Conservation (phyloP, 92 coral and sea anemone genomes). For the Paramuricea clavata region DNA sequence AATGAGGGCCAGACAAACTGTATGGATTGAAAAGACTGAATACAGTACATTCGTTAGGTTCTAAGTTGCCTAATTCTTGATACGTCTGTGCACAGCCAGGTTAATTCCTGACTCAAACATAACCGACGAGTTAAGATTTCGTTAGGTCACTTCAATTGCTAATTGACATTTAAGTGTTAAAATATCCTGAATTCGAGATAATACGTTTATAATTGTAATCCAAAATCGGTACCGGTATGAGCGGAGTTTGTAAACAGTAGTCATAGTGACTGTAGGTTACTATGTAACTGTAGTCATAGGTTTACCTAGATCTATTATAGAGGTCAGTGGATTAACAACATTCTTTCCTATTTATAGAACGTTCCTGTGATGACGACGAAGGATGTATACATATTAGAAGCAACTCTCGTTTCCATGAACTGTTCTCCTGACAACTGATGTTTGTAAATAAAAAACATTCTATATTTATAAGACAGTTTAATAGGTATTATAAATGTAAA, state of each 20-base stretch:
- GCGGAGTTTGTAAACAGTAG: slow-evolving; percentile 30
- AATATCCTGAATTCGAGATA: slow-evolving; percentile 3
- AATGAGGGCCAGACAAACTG: too few relatives aligned
- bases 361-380: slow-evolving; percentile 6
- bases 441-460: slow-evolving; percentile 19
- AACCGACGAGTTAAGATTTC: not conserved
- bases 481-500: not conserved
- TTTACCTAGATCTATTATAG: not conserved
- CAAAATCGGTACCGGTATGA: not conserved
- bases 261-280: not conserved
- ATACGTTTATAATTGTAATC: slow-evolving; percentile 17
- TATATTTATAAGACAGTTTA: not conserved
- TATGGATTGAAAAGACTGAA: too few relatives aligned
- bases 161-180: slow-evolving; percentile 9
- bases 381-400: slow-evolving; percentile 38
- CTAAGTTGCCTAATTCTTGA: too few relatives aligned
- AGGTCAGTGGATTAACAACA: slow-evolving; percentile 31
- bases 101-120: not conserved
- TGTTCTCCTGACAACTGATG: slow-evolving; percentile 22
- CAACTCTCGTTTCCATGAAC: slow-evolving; percentile 32
- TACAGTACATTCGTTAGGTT: too few relatives aligned
- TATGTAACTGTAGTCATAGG: too few relatives aligned
- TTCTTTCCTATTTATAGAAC: slow-evolving; percentile 30
- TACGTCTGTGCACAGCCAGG: not conserved
- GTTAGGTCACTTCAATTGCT: not conserved